A percentile compares a stretch with the other conserved stretches of the same genome.
These are phyloP conservation scores for Dryocosmus kuriphilus DNA, from an alignment of 2,888 invertebrate genomes.

Conservation along the genomic window DNA sequence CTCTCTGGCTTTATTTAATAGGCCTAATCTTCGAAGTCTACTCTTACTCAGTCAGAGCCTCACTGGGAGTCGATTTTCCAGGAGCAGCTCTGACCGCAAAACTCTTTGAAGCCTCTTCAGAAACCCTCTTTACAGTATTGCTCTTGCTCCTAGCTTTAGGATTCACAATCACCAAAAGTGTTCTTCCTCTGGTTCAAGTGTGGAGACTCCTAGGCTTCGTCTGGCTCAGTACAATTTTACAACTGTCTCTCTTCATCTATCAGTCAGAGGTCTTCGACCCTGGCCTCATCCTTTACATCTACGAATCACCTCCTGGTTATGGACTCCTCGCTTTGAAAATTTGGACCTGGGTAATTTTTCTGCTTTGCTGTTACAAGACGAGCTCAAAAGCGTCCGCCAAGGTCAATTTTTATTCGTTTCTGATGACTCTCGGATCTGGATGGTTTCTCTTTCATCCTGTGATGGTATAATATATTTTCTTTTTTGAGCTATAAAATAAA, in stretches of 20 bases:
- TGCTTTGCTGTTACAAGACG: slow-evolving; percentile 76
- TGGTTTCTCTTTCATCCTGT: slow-evolving; percentile 73
- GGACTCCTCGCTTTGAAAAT: slow-evolving; percentile 87
- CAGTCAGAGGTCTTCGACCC: slow-evolving; percentile 93
- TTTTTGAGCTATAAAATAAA: too few relatives aligned
- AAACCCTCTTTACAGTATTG: slow-evolving; percentile 87
- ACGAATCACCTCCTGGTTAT: slow-evolving; percentile 94
- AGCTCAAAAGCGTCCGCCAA: slow-evolving; percentile 65
- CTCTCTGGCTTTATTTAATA: slow-evolving; percentile 84
- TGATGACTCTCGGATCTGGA: slow-evolving; percentile 69
- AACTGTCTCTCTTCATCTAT: slow-evolving; percentile 88
- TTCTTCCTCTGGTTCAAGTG: slow-evolving; percentile 85
- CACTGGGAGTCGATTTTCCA: slow-evolving; percentile 83
- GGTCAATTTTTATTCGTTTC: slow-evolving; percentile 68
- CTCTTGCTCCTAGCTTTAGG: slow-evolving; percentile 92
- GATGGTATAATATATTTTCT: slow-evolving; percentile 60
- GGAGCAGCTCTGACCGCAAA: slow-evolving; percentile 80
- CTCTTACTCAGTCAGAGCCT: slow-evolving; percentile 88
- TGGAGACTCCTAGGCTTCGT: slow-evolving; percentile 90
- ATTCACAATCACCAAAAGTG: slow-evolving; percentile 92
- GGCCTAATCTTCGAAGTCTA: slow-evolving; percentile 85
- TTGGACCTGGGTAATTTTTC: slow-evolving; percentile 90
- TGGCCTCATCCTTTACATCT: slow-evolving; percentile 92
- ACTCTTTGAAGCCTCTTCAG: slow-evolving; percentile 85
- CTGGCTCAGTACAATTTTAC: slow-evolving; percentile 86